Base-by-base conservation (phyloP, 2,113 vertebrate genomes). In the Gavia stellata region DNA sequence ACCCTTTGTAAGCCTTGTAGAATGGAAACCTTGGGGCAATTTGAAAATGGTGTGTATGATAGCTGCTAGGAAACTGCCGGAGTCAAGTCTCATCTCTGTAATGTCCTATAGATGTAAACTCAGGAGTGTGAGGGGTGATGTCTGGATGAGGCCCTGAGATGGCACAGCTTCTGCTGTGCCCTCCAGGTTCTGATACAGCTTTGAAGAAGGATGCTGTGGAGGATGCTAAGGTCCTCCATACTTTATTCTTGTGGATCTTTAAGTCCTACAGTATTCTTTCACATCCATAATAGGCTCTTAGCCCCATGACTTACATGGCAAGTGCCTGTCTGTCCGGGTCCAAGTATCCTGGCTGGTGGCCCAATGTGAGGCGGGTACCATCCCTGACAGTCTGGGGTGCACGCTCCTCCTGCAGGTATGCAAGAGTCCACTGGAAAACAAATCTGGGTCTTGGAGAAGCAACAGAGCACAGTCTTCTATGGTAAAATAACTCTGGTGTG, bases 51-150 rank as follows among this genome's bases (percentile, higher is more conserved):
- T 5, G 3, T 0, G 1, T 36, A 7, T 4, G 24, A 7, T 3
- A 23, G 34, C 24, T 62, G 56, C 50, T 23, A 9, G n/a, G 55
- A 17, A 52, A 14, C 10, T 10, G 38, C 59, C 28, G 0, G 7
- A 12, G 42, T 16, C 15, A 4, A 21, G 26, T 5, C 25, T 34
- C 7, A 0, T 4, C 12, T n/a, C 2, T 9, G 0, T 6, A 23
- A 36, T n/a, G 38, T 29, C 52, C 42, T 21, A 10, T 1, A 28
- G 62, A 2, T 49, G 33, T 34, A 14, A 68, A 29, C 20, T 3
- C 4, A 19, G 53, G 53, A 33, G 12, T 4, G 15, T 24, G 50
- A 68, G 34, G 44, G 40, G 7, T 14, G 29, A 19, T 18, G 82
- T 34, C 49, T 49, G 61, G 55, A 34, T 58, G 66, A 28, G 28